Conservation (phyloP, 2,113 vertebrate genomes). For the Orcinus orca region DNA sequence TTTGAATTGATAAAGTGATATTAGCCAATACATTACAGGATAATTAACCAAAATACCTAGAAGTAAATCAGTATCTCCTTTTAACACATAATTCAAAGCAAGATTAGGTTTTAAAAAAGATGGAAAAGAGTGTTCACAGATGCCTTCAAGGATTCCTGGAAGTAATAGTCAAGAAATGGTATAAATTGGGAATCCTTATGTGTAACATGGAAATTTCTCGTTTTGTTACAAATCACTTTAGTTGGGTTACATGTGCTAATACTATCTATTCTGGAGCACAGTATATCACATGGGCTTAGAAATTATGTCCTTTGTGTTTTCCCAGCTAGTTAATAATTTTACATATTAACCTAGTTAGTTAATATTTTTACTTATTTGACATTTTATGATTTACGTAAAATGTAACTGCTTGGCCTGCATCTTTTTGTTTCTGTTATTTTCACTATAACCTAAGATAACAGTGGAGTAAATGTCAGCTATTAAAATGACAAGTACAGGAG, state of each 20-base stretch:
- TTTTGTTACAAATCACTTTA: background rate
- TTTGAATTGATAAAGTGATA: background rate
- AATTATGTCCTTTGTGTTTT: background rate
- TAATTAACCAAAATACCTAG: background rate
- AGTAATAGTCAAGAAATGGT: background rate
- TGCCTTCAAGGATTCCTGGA: background rate
- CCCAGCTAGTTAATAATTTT: background rate
- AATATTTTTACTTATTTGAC: background rate
- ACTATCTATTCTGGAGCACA: background rate
- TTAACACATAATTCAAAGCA: background rate
- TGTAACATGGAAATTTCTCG: background rate
- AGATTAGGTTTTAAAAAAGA: background rate
- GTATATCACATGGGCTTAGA: background rate
- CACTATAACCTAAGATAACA: background rate
- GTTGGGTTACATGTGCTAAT: background rate
- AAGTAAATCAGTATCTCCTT: background rate
- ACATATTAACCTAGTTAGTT: background rate
- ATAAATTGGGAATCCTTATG: background rate
- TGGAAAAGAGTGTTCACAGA: background rate
- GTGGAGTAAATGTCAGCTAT: background rate
- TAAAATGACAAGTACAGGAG: background rate
- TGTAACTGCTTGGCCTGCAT: background rate
- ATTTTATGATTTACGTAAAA: slow-evolving; percentile 46
- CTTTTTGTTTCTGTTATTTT: slow-evolving; percentile 4
- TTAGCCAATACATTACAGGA: background rate